phyloP scores from a whole-genome alignment of 2,797 vertebrate genomes.

The Danio aesculapii region DNA sequence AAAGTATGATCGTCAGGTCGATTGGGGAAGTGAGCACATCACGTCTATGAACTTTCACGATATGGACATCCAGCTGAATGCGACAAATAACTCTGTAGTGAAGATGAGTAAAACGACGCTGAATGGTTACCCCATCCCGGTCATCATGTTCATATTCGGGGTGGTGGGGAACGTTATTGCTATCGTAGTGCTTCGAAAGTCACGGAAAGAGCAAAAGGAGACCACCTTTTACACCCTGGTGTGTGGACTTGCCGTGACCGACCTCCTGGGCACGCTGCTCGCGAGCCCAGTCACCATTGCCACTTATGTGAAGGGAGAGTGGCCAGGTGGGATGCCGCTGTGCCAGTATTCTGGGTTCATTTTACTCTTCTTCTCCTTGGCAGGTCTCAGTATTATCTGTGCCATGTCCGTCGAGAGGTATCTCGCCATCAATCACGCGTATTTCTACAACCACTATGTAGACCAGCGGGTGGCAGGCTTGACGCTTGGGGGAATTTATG shows the following conservation, averaged over 20 bases:
- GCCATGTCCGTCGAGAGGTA: slow-evolving; percentile 97
- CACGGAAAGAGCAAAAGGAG: slow-evolving; percentile 94
- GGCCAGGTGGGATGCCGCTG: slow-evolving; percentile 85
- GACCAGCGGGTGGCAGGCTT: slow-evolving; percentile 89
- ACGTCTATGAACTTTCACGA: background rate
- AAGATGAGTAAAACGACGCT: slow-evolving; percentile 62
- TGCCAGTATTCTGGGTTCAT: slow-evolving; percentile 97
- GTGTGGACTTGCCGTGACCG: slow-evolving; percentile 92
- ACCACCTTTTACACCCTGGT: slow-evolving; percentile 97
- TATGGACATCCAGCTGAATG: background rate
- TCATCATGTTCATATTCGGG: slow-evolving; percentile 96
- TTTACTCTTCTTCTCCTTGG: slow-evolving; percentile 93
- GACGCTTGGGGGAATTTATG: slow-evolving; percentile 86
- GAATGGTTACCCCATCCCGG: slow-evolving; percentile 79
- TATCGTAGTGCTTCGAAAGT: slow-evolving; percentile 93
- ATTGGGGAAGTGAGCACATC: background rate
- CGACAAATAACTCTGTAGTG: background rate
- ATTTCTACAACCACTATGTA: slow-evolving; percentile 93
- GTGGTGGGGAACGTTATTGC: slow-evolving; percentile 94
- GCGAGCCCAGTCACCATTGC: slow-evolving; percentile 94
- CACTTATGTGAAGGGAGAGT: slow-evolving; percentile 90
- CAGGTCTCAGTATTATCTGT: slow-evolving; percentile 93
- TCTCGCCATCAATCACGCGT: slow-evolving; percentile 97
- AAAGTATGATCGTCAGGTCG: background rate
- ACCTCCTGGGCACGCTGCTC: slow-evolving; percentile 93